These are phyloP conservation scores for Heliornis fulica DNA, from an alignment of 2,113 vertebrate species.

Conservation along the genomic window DNA sequence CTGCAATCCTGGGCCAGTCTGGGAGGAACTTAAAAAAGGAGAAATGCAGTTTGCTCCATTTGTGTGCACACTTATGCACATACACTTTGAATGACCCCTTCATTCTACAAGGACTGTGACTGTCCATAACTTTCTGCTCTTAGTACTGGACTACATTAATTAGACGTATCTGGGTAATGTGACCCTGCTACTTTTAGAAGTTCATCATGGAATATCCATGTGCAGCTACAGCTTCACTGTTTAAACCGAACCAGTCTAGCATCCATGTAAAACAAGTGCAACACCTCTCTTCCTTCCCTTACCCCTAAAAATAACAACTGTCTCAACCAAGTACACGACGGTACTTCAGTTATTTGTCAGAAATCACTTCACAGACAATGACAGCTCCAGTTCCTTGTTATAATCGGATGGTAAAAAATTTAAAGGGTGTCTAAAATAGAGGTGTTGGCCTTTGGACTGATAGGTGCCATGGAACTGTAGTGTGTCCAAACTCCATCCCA, in stretches of 20 bases:
- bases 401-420: neutral
- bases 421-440: constrained; percentile 25
- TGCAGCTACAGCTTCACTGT: neutral
- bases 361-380: constrained; percentile 11
- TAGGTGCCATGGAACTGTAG: neutral
- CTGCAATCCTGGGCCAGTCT: neutral
- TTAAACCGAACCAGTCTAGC: neutral
- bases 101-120: neutral
- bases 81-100: neutral
- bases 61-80: rapidly evolving
- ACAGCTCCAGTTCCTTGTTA: neutral
- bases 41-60: neutral
- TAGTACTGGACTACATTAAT: neutral
- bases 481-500: neutral
- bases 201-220: neutral
- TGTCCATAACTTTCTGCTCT: neutral
- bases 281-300: neutral
- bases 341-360: constrained; percentile 3
- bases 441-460: constrained; percentile 16
- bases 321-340: neutral
- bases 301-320: constrained; percentile 37
- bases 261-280: neutral
- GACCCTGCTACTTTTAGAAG: neutral
- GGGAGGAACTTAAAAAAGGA: neutral
- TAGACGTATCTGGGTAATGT: neutral